A percentile compares a stretch with the other conserved stretches of the same genome.
These are phyloP conservation scores for Fopius arisanus DNA, from an alignment of 1,140 invertebrate genomes.

Conservation along the genomic window DNA sequence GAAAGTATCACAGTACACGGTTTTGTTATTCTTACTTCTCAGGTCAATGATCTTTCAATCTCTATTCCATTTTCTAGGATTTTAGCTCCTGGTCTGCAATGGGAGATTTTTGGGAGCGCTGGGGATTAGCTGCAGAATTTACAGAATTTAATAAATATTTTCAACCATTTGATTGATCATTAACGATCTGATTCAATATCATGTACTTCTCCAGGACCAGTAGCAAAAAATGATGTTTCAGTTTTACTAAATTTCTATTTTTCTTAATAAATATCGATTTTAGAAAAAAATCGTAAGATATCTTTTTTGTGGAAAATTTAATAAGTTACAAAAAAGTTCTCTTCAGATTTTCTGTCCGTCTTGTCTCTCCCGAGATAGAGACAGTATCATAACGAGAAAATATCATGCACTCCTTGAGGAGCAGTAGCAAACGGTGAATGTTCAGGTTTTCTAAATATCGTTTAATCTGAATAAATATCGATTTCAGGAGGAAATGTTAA, in stretches of 20 bases:
- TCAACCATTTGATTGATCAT: no score
- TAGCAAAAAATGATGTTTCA: no score
- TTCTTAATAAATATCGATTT: neutral
- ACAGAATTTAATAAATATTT: no score
- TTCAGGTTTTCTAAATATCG: no score
- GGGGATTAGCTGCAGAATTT: no score
- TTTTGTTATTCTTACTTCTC: constrained; percentile 54
- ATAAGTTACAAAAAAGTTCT: no score
- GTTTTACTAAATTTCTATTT: neutral
- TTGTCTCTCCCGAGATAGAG: neutral
- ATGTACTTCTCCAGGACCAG: no score
- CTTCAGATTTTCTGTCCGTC: neutral
- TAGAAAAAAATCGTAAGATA: neutral
- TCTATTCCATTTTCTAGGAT: constrained; percentile 39
- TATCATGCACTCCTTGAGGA: neutral
- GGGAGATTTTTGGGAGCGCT: neutral
- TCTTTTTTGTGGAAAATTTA: no score
- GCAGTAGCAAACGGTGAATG: neutral
- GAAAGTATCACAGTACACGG: constrained; percentile 56
- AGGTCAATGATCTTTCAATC: constrained; percentile 45
- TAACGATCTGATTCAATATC: no score
- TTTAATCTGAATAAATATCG: no score
- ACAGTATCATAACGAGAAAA: neutral
- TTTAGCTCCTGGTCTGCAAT: constrained; percentile 17
- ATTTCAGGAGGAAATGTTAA: no score